Percentiles rank a stretch among this genome's conserved stretches.
Conservation (phyloP, 1,140 invertebrate genomes). For the Drosophila pectinifera region DNA sequence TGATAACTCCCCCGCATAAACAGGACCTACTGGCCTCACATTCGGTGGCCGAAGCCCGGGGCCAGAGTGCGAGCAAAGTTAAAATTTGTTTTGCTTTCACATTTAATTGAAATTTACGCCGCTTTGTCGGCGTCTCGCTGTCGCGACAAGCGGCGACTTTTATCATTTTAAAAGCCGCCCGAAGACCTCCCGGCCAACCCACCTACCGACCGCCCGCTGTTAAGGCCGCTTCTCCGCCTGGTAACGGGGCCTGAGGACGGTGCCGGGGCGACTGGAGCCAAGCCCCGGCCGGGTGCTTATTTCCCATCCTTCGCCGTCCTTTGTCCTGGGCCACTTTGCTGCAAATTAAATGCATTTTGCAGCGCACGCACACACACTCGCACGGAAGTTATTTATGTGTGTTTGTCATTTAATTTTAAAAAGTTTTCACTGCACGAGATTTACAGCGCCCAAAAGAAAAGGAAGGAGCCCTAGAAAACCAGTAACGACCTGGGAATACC, state of each 20-base stretch:
- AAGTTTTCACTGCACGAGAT: constrained; percentile 75
- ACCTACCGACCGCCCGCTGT: constrained; percentile 47
- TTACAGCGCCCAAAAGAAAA: constrained; percentile 36
- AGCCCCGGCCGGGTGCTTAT: constrained; percentile 22
- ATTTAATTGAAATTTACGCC: constrained; percentile 84
- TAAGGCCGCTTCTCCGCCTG: constrained; percentile 11
- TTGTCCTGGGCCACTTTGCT: constrained; percentile 71
- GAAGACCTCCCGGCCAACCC: constrained; percentile 11
- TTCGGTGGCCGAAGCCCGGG: constrained; percentile 16
- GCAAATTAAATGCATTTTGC: constrained; percentile 69
- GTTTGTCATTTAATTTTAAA: constrained; percentile 79
- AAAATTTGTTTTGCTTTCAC: constrained; percentile 84
- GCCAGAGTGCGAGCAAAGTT: constrained; percentile 60
- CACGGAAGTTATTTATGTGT: constrained; percentile 64
- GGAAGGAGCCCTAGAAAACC: not conserved
- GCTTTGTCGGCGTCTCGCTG: constrained; percentile 75
- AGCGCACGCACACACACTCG: constrained; percentile 54
- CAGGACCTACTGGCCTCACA: constrained; percentile 11
- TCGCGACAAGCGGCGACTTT: constrained; percentile 81
- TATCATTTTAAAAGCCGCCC: constrained; percentile 79
- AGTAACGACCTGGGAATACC: not conserved
- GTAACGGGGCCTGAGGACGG: constrained; percentile 33
- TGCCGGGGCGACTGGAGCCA: constrained; percentile 72
- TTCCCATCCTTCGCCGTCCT: not conserved
- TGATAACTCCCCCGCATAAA: constrained; percentile 7